These are phyloP conservation scores for Propsilocerus akamusi DNA, from an alignment of 1,140 invertebrate genomes.

Conservation along the genomic window DNA sequence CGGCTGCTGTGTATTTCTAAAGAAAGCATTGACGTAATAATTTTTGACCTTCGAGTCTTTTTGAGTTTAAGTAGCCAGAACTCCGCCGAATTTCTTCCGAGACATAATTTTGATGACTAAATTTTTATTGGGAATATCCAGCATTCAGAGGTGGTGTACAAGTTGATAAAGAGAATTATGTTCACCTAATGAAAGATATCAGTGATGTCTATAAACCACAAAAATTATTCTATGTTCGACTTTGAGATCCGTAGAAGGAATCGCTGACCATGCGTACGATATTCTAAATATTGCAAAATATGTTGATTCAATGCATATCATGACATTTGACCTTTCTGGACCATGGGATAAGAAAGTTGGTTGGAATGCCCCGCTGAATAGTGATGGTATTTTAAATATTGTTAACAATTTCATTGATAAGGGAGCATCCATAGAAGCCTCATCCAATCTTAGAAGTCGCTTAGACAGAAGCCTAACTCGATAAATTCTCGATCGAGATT, in stretches of 20 bases:
- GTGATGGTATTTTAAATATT: slow-evolving; percentile 23
- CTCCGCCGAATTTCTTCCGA: slow-evolving; percentile 31
- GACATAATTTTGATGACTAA: slow-evolving; percentile 42
- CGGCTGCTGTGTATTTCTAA: no score
- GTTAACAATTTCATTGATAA: slow-evolving; percentile 34
- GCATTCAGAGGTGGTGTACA: slow-evolving; percentile 32
- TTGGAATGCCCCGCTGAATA: slow-evolving; percentile 34
- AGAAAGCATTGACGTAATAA: no score
- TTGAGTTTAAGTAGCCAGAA: no score
- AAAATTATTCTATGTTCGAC: slow-evolving; percentile 34
- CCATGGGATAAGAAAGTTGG: slow-evolving; percentile 40
- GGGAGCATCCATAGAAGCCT: slow-evolving; percentile 28
- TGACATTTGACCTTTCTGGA: slow-evolving; percentile 57
- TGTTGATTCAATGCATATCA: slow-evolving; percentile 49
- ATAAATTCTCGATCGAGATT: slow-evolving; percentile 45
- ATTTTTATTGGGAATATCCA: slow-evolving; percentile 51
- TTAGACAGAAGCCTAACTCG: slow-evolving; percentile 8
- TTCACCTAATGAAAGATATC: slow-evolving; percentile 37
- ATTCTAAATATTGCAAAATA: slow-evolving; percentile 34
- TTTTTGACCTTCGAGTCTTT: no score
- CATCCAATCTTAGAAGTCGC: neutral
- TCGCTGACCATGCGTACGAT: slow-evolving; percentile 41
- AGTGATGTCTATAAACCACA: slow-evolving; percentile 28
- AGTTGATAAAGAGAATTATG: slow-evolving; percentile 42
- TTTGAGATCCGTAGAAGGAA: slow-evolving; percentile 32